A percentile compares a stretch with the other conserved stretches of the same genome.
These are phyloP conservation scores for Oreochromis aureus DNA, from an alignment of 2,113 vertebrate genomes.

Conservation along the genomic window DNA sequence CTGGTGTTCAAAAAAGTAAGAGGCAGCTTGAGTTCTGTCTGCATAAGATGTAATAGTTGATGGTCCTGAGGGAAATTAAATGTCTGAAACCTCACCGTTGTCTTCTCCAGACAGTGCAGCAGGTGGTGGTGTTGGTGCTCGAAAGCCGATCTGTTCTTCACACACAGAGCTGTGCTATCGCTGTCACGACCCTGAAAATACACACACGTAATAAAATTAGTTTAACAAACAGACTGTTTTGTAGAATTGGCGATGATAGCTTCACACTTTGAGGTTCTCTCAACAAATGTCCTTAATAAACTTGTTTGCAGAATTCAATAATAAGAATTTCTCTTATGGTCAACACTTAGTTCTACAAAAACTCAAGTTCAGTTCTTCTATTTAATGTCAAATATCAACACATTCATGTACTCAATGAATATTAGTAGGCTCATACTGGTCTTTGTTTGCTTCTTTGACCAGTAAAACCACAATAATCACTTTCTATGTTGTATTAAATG, in stretches of 20 bases:
- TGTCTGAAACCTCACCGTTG: slow-evolving; percentile 72
- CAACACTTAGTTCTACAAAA: background rate
- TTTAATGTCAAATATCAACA: background rate
- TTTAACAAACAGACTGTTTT: background rate
- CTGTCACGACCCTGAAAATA: slow-evolving; percentile 67
- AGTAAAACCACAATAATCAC: background rate
- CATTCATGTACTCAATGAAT: too few relatives aligned
- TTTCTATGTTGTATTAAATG: background rate
- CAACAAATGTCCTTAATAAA: background rate
- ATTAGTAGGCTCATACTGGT: background rate
- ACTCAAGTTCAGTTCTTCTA: background rate
- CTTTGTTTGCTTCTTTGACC: background rate
- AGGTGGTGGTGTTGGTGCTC: slow-evolving; percentile 88
- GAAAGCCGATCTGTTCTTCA: slow-evolving; percentile 83
- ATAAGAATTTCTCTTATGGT: background rate
- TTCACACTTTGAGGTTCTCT: background rate
- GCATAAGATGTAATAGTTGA: background rate
- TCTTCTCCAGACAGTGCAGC: slow-evolving; percentile 88
- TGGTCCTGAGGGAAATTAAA: background rate
- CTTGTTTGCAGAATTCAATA: background rate
- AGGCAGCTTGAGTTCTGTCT: background rate
- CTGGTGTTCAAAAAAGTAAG: background rate
- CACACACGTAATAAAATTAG: background rate
- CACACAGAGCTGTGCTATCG: slow-evolving; percentile 69
- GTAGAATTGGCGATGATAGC: fast-evolving